Conservation (phyloP, 2,797 vertebrate species). For the Huso huso region DNA sequence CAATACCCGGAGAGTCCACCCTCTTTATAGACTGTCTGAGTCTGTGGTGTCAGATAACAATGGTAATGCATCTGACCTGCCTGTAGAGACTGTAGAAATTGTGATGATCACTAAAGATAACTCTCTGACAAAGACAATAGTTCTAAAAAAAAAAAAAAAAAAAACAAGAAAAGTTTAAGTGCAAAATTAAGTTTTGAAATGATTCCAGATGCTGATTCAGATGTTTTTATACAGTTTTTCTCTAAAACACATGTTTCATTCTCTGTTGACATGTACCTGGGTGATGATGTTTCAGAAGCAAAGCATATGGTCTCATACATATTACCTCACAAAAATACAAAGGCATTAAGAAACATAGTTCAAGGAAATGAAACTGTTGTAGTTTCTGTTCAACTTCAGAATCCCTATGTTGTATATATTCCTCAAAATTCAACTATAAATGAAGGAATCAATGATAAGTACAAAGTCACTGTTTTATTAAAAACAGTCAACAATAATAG, state of each 20-base stretch:
- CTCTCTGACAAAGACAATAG: slow-evolving; percentile 9
- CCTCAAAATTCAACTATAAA: slow-evolving; percentile 30
- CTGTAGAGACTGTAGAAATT: slow-evolving; percentile 32
- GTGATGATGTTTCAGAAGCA: neutral
- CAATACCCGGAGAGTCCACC: too few species aligned
- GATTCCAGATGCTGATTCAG: slow-evolving; percentile 12
- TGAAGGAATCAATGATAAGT: neutral
- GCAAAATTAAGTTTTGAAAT: slow-evolving; percentile 44
- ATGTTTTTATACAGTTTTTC: slow-evolving; percentile 45
- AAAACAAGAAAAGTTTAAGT: slow-evolving; percentile 16
- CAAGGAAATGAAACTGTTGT: neutral
- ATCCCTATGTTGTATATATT: slow-evolving; percentile 44
- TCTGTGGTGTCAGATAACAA: neutral
- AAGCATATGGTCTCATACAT: slow-evolving; percentile 24
- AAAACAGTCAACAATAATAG: slow-evolving; percentile 16
- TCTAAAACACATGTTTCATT: slow-evolving; percentile 37
- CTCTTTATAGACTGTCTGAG: too few species aligned
- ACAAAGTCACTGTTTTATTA: slow-evolving; percentile 31
- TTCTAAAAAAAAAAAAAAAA: slow-evolving; percentile 20
- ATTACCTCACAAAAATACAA: slow-evolving; percentile 21
- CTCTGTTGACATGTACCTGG: slow-evolving; percentile 33
- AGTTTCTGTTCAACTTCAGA: neutral
- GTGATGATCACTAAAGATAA: slow-evolving; percentile 35
- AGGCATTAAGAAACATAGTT: slow-evolving; percentile 11
- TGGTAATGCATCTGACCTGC: slow-evolving; percentile 1